phyloP scores from a whole-genome alignment of 2,888 invertebrate species.

The Oasisia sp. region DNA sequence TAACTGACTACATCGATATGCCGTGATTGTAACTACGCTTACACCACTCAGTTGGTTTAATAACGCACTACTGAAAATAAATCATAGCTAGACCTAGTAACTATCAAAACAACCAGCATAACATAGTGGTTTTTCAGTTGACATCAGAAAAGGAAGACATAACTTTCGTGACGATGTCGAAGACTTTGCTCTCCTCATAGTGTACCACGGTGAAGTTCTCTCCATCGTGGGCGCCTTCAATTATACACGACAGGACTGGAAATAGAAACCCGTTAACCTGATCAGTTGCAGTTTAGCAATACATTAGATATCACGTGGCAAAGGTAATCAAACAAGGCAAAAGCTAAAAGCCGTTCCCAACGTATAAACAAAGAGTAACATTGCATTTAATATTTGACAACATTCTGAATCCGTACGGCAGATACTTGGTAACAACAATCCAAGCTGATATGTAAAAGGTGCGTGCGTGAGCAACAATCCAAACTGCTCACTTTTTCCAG shows the following conservation, averaged over 20 bases:
- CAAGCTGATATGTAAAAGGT: no score
- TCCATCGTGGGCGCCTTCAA: constrained; percentile 56
- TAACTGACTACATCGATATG: no score
- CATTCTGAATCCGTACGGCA: no score
- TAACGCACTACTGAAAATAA: no score
- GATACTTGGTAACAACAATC: no score
- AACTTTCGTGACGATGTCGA: constrained; percentile 43
- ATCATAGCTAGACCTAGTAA: no score
- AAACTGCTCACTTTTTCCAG: constrained; percentile 49
- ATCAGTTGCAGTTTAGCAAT: not conserved
- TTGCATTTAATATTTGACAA: no score
- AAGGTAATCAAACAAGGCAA: not conserved
- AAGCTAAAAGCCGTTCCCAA: no score
- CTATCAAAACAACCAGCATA: not conserved
- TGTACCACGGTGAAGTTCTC: constrained; percentile 50
- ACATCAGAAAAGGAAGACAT: not conserved
- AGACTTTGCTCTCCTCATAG: constrained; percentile 53
- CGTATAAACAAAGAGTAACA: no score
- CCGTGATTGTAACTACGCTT: no score
- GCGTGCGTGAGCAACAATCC: not conserved
- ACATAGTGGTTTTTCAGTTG: not conserved
- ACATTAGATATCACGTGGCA: not conserved
- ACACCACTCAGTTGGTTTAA: no score
- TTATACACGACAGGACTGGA: constrained; percentile 58
- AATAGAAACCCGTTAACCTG: constrained; percentile 14